Base-by-base conservation (phyloP, 2,888 invertebrate genomes). In the Physocephala rufipes region DNA sequence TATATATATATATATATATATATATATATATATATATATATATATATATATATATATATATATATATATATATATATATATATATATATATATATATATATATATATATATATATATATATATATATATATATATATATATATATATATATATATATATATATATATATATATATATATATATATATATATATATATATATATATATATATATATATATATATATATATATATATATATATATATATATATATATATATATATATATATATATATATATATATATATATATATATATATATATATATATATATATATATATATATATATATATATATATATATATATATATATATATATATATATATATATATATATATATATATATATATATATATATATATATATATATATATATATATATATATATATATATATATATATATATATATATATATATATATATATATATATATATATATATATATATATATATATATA, bases 71-170 rank as follows among this genome's bases (percentile, higher is more conserved):
- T 36, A 36, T 4, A 36, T 36, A 7, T 36, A 36, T 36, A 36
- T 36, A 36, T 53, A 53, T n/a, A 67, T 67, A 62, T 71, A 63
- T 71, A 59, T 47, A 68, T 16, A 53, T 69, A 55, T 19, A 26
- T 28, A 28, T 47, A 58, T 59, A 47, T 59, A 66, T 55, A 61
- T 45, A 61, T 36, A 64, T n/a, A 68, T 49, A 72, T 61, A 58
- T 2, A 61, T 30, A 30, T 26, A 24, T 16, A 7, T 21, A n/a
- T 2, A 28, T n/a, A 12, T 53, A 24, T 36, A 36, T 36, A 36
- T 36, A 36, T 4, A 36, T 36, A 7, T 36, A 36, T 36, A 36
- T 36, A 36, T 53, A 53, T n/a, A 67, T 67, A 62, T 71, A 63
- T 71, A 59, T 47, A 68, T 16, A 53, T 69, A 55, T 19, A 26